phyloP scores from a whole-genome alignment of 1,140 invertebrate species.

The Neodiprion virginianus region DNA sequence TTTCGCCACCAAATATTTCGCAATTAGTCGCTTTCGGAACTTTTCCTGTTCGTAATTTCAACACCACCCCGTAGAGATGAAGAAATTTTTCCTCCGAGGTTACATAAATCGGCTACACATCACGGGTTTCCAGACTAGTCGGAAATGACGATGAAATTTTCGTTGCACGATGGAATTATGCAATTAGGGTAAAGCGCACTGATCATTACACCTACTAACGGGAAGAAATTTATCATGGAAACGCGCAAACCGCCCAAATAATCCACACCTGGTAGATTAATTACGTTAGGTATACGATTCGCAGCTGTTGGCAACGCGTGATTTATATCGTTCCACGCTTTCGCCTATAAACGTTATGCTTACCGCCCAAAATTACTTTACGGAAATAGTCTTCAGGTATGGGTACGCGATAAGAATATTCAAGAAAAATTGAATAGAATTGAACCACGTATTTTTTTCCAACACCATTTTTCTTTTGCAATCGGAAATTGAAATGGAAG shows the following conservation, averaged over 20 bases:
- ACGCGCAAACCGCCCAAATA: not conserved
- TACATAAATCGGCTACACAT: not conserved
- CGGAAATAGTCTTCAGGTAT: not conserved
- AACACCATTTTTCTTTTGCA: no score
- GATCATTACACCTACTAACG: not conserved
- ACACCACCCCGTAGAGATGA: not conserved
- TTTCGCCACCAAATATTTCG: no score
- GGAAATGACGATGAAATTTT: not conserved
- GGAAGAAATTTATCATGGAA: not conserved
- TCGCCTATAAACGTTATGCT: not conserved
- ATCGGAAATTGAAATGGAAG: no score
- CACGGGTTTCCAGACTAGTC: not conserved
- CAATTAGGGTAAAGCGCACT: not conserved
- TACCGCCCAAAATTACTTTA: not conserved
- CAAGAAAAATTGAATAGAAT: no score
- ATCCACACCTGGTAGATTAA: conserved; percentile 7
- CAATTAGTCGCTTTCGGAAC: no score
- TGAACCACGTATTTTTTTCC: no score
- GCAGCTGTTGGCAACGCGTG: conserved; percentile 48
- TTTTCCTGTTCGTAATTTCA: no score
- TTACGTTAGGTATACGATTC: conserved; percentile 1
- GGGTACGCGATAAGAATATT: no score
- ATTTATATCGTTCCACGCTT: conserved; percentile 53
- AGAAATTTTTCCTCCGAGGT: not conserved
- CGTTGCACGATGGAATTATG: not conserved